Conservation (phyloP, 2,797 vertebrate species). For the Diplodus sargus region DNA sequence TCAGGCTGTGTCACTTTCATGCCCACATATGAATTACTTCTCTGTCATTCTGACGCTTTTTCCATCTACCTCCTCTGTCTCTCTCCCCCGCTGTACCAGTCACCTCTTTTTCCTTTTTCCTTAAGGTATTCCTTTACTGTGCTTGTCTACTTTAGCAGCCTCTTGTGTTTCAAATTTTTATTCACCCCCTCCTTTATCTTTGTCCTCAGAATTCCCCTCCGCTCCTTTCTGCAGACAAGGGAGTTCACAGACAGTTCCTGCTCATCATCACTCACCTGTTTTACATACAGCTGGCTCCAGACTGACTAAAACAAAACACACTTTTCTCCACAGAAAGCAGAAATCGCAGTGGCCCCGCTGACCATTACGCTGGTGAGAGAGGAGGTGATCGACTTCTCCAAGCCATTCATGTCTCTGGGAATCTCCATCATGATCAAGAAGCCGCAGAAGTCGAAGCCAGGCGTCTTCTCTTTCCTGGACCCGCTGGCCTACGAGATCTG, state of each 20-base stretch:
- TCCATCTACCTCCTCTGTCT: conserved; percentile 52
- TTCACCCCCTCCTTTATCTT: conserved; percentile 39
- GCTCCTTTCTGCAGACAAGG: neutral
- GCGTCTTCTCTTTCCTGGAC: conserved; percentile 99
- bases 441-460: conserved; percentile 98
- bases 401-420: conserved; percentile 99
- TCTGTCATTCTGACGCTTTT: conserved; percentile 50
- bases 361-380: conserved; percentile 99
- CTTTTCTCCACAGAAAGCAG: conserved; percentile 90
- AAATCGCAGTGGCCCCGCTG: conserved; percentile 98
- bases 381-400: conserved; percentile 99
- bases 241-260: conserved; percentile 4
- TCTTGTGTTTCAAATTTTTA: conserved; percentile 10
- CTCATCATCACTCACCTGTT: conserved; percentile 10
- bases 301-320: conserved; percentile 14
- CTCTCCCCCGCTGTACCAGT: conserved; percentile 50
- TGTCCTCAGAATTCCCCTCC: conserved; percentile 46
- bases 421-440: conserved; percentile 99
- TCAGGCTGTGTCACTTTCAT: conserved; percentile 59
- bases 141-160: conserved; percentile 9
- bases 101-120: conserved; percentile 43
- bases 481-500: conserved; percentile 99
- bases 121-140: conserved; percentile 31
- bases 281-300: neutral
- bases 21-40: conserved; percentile 69